Conservation (phyloP, 64 coral and sea anemone species). For the Acropora tenuis region DNA sequence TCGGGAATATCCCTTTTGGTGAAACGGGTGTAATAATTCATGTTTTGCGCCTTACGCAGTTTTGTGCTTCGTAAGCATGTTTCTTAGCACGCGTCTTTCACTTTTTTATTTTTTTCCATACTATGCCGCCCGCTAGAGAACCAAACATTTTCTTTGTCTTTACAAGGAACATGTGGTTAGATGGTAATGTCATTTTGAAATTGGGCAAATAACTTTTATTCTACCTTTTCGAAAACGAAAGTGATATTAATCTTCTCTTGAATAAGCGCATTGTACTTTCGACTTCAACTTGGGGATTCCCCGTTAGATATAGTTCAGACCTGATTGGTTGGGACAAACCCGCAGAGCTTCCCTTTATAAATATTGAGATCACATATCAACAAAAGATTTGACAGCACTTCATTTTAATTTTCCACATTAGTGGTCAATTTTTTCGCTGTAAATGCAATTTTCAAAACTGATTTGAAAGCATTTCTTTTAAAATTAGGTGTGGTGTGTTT, state of each 20-base stretch:
- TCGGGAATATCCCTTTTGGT: conserved; percentile 1
- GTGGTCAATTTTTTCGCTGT: too few species aligned
- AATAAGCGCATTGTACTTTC: too few species aligned
- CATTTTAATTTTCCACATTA: too few species aligned
- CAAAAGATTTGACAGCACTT: too few species aligned
- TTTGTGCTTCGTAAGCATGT: neutral
- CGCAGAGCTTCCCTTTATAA: too few species aligned
- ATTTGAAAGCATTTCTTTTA: too few species aligned
- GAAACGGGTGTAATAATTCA: neutral
- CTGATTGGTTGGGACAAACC: too few species aligned
- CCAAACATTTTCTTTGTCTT: neutral
- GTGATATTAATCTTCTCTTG: neutral
- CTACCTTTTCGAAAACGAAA: conserved; percentile 8
- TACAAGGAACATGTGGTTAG: neutral
- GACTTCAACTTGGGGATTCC: conserved; percentile 5
- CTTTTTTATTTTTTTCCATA: neutral
- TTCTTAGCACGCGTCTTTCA: neutral
- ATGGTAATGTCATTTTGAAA: neutral
- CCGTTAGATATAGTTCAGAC: neutral
- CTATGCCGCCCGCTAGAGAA: neutral
- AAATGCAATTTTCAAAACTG: too few species aligned
- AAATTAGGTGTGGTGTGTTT: too few species aligned
- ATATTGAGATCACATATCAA: too few species aligned
- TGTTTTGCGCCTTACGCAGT: neutral
- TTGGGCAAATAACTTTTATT: neutral